Evolutionary conservation across 2,797 vertebrate genomes (phyloP).

Genomic region (Paguma larvata): DNA sequence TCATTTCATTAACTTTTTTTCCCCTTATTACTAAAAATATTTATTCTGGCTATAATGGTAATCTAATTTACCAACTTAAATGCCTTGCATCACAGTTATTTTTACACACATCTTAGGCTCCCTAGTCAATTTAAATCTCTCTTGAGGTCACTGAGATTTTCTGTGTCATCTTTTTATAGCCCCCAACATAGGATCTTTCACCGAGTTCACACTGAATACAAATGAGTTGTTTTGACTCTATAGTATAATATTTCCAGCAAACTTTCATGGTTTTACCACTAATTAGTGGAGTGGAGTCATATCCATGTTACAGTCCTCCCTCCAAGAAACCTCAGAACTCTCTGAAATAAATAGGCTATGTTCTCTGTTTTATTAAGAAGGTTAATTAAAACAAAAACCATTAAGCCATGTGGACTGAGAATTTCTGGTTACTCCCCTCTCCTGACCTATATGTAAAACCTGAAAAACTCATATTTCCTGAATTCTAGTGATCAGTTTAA

Average conservation of each 20-base stretch:
- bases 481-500: background rate
- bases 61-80: conserved; percentile 70
- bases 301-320: background rate
- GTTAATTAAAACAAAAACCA: conserved; percentile 58
- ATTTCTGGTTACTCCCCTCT: conserved; percentile 16
- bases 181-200: background rate
- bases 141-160: conserved; percentile 17
- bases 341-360: conserved; percentile 20
- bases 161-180: background rate
- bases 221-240: conserved; percentile 29
- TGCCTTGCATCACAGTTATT: conserved; percentile 45
- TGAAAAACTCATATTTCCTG: conserved; percentile 45
- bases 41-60: conserved; percentile 60
- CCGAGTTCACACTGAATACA: background rate
- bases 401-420: background rate
- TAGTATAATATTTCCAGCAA: background rate
- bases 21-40: conserved; percentile 67
- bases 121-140: background rate
- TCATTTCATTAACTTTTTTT: conserved; percentile 67
- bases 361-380: background rate
- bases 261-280: conserved; percentile 36
- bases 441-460: background rate
- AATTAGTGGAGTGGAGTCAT: conserved; percentile 37
- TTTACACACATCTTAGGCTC: background rate
- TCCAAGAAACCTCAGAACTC: conserved; percentile 3